Evolutionary conservation across 2,797 vertebrate genomes (phyloP).

Genomic region (Petrocephalus sullivani): DNA sequence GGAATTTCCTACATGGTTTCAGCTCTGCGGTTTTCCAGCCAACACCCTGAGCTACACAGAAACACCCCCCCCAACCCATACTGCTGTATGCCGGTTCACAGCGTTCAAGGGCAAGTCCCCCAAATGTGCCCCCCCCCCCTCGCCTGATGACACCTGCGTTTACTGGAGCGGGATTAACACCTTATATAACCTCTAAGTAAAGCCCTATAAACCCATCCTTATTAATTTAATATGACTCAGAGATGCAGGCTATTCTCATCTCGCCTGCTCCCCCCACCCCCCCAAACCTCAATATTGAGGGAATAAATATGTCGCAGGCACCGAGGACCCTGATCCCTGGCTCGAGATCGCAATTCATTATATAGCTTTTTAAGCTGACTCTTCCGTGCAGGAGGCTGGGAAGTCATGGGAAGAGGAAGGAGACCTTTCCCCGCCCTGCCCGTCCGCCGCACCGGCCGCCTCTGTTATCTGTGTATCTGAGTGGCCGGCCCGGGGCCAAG

Average conservation of each 20-base stretch:
- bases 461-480: not conserved
- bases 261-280: slow-evolving; percentile 13
- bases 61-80: not conserved
- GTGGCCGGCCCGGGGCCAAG: not conserved
- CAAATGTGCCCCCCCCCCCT: not conserved
- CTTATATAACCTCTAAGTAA: slow-evolving; percentile 10
- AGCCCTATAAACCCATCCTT: slow-evolving; percentile 39
- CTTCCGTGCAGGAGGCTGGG: not conserved
- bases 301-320: slow-evolving; percentile 47
- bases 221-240: slow-evolving; percentile 50
- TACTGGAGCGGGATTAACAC: slow-evolving; percentile 4
- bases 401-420: not conserved
- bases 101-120: not conserved
- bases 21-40: not conserved
- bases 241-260: slow-evolving; percentile 51
- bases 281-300: slow-evolving; percentile 53
- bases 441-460: not conserved
- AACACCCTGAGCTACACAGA: not conserved
- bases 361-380: slow-evolving; percentile 6
- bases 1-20: not conserved
- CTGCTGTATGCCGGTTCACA: not conserved
- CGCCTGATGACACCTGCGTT: not conserved
- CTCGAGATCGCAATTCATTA: not conserved
- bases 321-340: slow-evolving; percentile 25
- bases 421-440: not conserved